Conservation (phyloP, 2,888 invertebrate genomes). For the Deilephila porcellus region DNA sequence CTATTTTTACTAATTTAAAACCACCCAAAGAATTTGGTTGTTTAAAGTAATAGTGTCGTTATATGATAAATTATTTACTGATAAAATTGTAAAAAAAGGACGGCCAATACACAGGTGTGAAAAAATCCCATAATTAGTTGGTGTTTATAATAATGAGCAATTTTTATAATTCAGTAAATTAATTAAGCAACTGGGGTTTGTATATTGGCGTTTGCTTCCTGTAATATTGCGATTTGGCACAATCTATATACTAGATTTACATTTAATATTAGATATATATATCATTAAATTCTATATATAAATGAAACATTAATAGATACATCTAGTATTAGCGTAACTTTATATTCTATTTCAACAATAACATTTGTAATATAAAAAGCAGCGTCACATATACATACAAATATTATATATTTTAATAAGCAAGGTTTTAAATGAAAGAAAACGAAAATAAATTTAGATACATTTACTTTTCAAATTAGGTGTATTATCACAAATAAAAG, state of each 20-base stretch:
- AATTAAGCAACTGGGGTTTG: conserved; percentile 51
- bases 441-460: conserved; percentile 64
- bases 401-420: conserved; percentile 58
- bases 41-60: not conserved
- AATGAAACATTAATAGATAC: conserved; percentile 63
- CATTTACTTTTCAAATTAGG: conserved; percentile 76
- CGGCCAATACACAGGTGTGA: conserved; percentile 48
- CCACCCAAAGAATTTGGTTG: conserved; percentile 1
- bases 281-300: conserved; percentile 57
- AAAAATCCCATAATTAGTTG: conserved; percentile 48
- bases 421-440: conserved; percentile 67
- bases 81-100: conserved; percentile 47
- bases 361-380: conserved; percentile 63
- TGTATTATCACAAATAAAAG: conserved; percentile 58
- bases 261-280: conserved; percentile 46
- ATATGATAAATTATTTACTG: not conserved
- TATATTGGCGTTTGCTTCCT: conserved; percentile 70
- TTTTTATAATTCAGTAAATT: conserved; percentile 43
- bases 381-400: conserved; percentile 63
- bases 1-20: conserved; percentile 31
- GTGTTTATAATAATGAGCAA: conserved; percentile 62
- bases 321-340: conserved; percentile 55
- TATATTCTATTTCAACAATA: conserved; percentile 53
- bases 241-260: conserved; percentile 51
- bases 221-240: conserved; percentile 78